phyloP scores from a whole-genome alignment of 2,888 invertebrate species.

The Anticlea derivata region DNA sequence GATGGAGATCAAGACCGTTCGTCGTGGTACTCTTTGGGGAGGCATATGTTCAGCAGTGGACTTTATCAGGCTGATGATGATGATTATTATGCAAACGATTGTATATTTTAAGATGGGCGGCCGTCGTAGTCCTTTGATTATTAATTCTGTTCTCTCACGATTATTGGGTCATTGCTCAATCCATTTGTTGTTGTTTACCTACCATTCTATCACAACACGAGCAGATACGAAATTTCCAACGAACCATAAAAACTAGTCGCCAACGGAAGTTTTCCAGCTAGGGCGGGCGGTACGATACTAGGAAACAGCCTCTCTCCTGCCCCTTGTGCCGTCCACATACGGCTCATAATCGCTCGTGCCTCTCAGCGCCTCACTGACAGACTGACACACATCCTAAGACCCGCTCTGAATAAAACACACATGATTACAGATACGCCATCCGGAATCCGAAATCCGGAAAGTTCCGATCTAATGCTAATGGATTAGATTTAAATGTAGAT shows the following conservation, averaged over 20 bases:
- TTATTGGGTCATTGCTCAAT: neutral
- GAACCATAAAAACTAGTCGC: constrained; percentile 28
- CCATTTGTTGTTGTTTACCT: constrained; percentile 4
- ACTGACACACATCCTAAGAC: constrained; percentile 41
- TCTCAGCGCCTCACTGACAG: constrained; percentile 35
- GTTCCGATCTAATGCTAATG: constrained; percentile 27
- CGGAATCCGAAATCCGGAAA: constrained; percentile 31
- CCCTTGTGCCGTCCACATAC: constrained; percentile 11
- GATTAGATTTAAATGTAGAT: constrained; percentile 28
- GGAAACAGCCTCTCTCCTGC: constrained; percentile 23
- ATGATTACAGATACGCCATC: constrained; percentile 33
- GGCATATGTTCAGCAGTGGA: too few relatives aligned
- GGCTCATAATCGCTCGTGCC: constrained; percentile 13
- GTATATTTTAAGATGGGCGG: too few relatives aligned
- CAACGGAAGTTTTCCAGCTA: constrained; percentile 35
- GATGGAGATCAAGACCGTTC: too few relatives aligned
- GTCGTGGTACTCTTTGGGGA: too few relatives aligned
- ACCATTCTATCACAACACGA: neutral
- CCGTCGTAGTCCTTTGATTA: too few relatives aligned
- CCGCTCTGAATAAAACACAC: constrained; percentile 55
- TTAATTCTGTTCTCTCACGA: too few relatives aligned
- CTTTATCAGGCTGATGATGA: too few relatives aligned
- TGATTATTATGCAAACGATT: too few relatives aligned
- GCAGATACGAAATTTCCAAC: constrained; percentile 17
- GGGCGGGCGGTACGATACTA: constrained; percentile 33